These are phyloP conservation scores for Ptychochromis oligacanthus DNA, from an alignment of 2,113 vertebrate species.

Conservation along the genomic window DNA sequence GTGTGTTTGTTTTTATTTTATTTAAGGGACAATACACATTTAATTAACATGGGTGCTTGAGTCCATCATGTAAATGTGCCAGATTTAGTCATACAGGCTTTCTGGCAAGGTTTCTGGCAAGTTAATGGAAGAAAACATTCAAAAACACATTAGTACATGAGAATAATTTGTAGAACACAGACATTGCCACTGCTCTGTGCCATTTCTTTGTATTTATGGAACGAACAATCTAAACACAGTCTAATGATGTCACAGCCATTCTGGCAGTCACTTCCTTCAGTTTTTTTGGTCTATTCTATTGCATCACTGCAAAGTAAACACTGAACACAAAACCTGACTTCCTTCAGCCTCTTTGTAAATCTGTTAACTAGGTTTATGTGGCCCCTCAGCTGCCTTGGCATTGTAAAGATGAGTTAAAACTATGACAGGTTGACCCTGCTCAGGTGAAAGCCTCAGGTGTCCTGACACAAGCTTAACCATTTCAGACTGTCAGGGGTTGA, in stretches of 20 bases:
- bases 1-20: not conserved
- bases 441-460: slow-evolving; percentile 30
- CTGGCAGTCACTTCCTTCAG: not conserved
- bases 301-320: not conserved
- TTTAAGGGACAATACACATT: no score
- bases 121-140: no score
- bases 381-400: not conserved
- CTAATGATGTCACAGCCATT: not conserved
- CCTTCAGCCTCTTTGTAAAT: not conserved
- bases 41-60: no score
- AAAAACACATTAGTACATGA: no score
- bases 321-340: not conserved
- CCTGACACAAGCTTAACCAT: slow-evolving; percentile 66
- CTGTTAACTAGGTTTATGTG: not conserved
- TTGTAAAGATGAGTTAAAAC: not conserved
- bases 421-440: slow-evolving; percentile 24
- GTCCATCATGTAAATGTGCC: no score
- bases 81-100: no score
- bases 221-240: not conserved
- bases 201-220: not conserved
- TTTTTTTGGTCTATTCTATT: not conserved
- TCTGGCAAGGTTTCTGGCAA: no score
- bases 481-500: slow-evolving; percentile 27
- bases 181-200: not conserved
- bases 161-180: no score